Percentiles rank a stretch among this genome's conserved stretches.
Evolutionary conservation across 2,888 invertebrate genomes (phyloP).

Genomic region (Limnephilus lunatus): DNA sequence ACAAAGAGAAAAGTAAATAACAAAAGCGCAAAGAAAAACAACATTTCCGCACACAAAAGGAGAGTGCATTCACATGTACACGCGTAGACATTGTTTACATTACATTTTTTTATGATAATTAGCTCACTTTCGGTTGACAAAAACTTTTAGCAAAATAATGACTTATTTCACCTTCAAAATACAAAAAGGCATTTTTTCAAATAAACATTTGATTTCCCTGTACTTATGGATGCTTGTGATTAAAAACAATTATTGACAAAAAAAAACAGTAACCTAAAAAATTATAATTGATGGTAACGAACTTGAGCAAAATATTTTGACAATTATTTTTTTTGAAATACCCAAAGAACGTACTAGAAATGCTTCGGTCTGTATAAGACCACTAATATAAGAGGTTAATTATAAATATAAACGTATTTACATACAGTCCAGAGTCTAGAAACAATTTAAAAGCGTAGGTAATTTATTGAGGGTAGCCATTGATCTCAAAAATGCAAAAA

Average conservation of each 20-base stretch:
- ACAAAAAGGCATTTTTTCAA: not conserved
- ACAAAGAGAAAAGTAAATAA: not conserved
- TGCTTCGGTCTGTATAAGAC: not conserved
- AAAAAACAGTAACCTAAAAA: not conserved
- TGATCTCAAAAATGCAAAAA: not conserved
- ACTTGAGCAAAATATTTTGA: not conserved
- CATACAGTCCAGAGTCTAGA: not conserved
- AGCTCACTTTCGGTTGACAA: not conserved
- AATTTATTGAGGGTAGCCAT: slow-evolving; percentile 25
- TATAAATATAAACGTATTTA: not conserved
- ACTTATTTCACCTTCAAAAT: not conserved
- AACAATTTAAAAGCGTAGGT: not conserved
- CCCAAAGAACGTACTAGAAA: not conserved
- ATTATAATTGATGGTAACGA: not conserved
- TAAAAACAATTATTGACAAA: not conserved
- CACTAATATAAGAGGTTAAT: not conserved
- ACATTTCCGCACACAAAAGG: not conserved
- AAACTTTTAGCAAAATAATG: not conserved
- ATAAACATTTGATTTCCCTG: not conserved
- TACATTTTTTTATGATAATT: not conserved
- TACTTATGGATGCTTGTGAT: not conserved
- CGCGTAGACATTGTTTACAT: not conserved
- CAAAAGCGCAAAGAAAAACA: not conserved
- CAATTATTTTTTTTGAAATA: not conserved
- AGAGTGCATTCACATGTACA: not conserved